phyloP scores from a whole-genome alignment of 2,797 vertebrate species.

The Diplodus sargus region DNA sequence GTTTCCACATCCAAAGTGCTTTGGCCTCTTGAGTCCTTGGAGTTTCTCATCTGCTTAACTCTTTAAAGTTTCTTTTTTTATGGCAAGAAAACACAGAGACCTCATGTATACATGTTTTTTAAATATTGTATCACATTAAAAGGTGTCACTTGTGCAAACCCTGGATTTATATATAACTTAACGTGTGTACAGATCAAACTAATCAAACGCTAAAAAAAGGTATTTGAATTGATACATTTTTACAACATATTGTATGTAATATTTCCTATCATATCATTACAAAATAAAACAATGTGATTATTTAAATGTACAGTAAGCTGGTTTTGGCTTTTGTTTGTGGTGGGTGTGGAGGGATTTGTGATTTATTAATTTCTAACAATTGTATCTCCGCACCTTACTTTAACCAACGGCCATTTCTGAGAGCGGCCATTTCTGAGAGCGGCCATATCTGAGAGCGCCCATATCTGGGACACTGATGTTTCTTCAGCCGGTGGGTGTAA shows the following conservation, averaged over 20 bases:
- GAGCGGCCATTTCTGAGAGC: slow-evolving; percentile 18
- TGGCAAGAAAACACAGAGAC: slow-evolving; percentile 17
- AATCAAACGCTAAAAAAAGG: slow-evolving; percentile 47
- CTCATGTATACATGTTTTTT: neutral
- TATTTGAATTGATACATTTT: slow-evolving; percentile 29
- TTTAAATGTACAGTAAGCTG: slow-evolving; percentile 26
- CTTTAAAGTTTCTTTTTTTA: neutral
- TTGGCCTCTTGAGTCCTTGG: slow-evolving; percentile 9
- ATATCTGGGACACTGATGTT: slow-evolving; percentile 11
- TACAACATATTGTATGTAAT: slow-evolving; percentile 41
- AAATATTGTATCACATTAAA: slow-evolving; percentile 28
- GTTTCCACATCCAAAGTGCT: slow-evolving; percentile 40
- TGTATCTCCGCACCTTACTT: slow-evolving; percentile 5
- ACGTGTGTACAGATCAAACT: slow-evolving; percentile 18
- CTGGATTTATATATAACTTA: slow-evolving; percentile 29
- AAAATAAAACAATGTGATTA: slow-evolving; percentile 48
- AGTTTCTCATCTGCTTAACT: slow-evolving; percentile 6
- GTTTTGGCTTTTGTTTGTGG: slow-evolving; percentile 52
- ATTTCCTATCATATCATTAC: slow-evolving; percentile 48
- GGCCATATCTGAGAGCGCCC: slow-evolving; percentile 4
- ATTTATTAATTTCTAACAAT: slow-evolving; percentile 12
- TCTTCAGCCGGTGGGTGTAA: slow-evolving; percentile 27
- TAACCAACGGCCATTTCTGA: slow-evolving; percentile 9
- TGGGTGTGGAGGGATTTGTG: slow-evolving; percentile 8
- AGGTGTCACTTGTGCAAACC: slow-evolving; percentile 16